Percentiles rank a stretch among this genome's conserved stretches.
Evolutionary conservation across 2,797 vertebrate species (phyloP).

Genomic region (Girardinus metallicus): DNA sequence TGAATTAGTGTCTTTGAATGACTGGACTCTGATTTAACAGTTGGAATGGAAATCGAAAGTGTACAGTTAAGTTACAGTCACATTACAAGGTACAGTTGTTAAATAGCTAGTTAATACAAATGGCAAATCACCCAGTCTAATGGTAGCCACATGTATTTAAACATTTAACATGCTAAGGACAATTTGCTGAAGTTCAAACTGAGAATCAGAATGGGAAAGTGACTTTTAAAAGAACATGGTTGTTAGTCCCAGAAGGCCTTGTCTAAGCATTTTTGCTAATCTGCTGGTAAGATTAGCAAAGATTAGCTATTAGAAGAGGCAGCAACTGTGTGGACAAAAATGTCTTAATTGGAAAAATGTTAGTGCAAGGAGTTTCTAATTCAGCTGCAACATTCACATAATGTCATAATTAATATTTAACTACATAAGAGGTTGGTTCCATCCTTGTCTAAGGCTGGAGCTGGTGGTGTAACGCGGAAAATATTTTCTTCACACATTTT

Average conservation of each 20-base stretch:
- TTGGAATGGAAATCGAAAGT: conserved; percentile 26
- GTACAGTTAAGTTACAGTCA: background rate
- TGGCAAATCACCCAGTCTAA: background rate
- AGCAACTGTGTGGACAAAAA: background rate
- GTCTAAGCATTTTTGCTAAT: background rate
- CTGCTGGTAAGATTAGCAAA: too few relatives aligned
- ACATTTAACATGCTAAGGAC: background rate
- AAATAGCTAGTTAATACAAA: background rate
- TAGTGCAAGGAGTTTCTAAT: background rate
- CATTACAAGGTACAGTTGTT: background rate
- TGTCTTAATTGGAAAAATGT: background rate
- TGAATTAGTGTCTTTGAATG: background rate
- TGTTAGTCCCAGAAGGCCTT: background rate
- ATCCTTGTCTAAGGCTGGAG: background rate
- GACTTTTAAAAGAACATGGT: background rate
- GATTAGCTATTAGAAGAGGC: background rate
- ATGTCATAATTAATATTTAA: background rate
- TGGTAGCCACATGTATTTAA: background rate
- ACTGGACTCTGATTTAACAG: background rate
- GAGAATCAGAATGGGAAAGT: background rate
- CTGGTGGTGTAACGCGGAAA: background rate
- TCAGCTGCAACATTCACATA: background rate
- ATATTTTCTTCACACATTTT: background rate
- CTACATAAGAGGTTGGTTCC: background rate
- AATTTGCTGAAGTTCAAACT: background rate